Conservation (phyloP, 2,888 invertebrate genomes). For the Ypsolopha scabrella region DNA sequence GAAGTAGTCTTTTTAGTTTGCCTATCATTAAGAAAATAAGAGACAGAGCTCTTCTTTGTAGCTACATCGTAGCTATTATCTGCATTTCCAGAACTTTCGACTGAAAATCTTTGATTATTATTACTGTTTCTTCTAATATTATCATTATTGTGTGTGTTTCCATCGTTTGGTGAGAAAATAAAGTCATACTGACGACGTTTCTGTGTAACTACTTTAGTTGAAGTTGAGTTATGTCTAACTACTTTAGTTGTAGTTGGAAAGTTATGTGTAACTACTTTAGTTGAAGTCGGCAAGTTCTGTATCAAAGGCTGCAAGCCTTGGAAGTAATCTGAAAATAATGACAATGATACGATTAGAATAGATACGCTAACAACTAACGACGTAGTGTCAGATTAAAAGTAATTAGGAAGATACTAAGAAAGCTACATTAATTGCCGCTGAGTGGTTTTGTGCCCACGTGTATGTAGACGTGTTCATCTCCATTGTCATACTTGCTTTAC, state of each 20-base stretch:
- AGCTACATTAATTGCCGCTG: not conserved
- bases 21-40: not conserved
- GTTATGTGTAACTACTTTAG: constrained; percentile 9
- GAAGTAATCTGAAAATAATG: constrained; percentile 30
- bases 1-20: not conserved
- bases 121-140: not conserved
- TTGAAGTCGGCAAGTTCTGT: constrained; percentile 16
- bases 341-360: not conserved
- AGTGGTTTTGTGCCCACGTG: not conserved
- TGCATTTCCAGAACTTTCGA: not conserved
- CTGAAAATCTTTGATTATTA: not conserved
- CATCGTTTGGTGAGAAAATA: constrained; percentile 9
- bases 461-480: not conserved
- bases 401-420: not conserved
- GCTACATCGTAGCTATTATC: not conserved
- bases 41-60: not conserved
- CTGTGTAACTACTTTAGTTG: constrained; percentile 13
- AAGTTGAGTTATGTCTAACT: constrained; percentile 10
- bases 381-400: not conserved
- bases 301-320: constrained; percentile 30
- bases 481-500: not conserved
- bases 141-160: constrained; percentile 2
- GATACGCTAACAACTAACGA: not conserved
- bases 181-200: constrained; percentile 4
- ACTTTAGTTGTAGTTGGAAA: constrained; percentile 20